phyloP scores from a whole-genome alignment of 1,140 invertebrate genomes.

The Cydia amplana region DNA sequence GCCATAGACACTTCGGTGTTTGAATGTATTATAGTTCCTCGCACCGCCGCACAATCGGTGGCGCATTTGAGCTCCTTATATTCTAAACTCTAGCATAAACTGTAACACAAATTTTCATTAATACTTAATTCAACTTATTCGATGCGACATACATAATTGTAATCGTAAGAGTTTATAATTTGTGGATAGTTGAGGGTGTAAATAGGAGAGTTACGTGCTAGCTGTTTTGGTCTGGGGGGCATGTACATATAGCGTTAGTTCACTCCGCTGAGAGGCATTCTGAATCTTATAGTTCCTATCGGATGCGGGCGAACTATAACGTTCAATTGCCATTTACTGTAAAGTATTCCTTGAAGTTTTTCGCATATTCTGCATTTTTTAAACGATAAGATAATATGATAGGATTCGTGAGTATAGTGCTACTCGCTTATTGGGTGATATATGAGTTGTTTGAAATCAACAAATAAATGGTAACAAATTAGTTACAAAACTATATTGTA shows the following conservation, averaged over 20 bases:
- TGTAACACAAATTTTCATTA: slow-evolving; percentile 71
- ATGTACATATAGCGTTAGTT: slow-evolving; percentile 65
- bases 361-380: slow-evolving; percentile 79
- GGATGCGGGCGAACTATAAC: slow-evolving; percentile 77
- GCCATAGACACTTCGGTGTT: slow-evolving; percentile 72
- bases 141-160: slow-evolving; percentile 58
- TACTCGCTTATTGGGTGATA: slow-evolving; percentile 79
- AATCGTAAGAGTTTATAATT: slow-evolving; percentile 65
- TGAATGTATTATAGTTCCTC: slow-evolving; percentile 76
- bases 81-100: slow-evolving; percentile 77
- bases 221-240: slow-evolving; percentile 59
- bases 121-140: slow-evolving; percentile 56
- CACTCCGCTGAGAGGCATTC: slow-evolving; percentile 60
- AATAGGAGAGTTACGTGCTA: slow-evolving; percentile 69
- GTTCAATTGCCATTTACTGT: slow-evolving; percentile 76
- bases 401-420: slow-evolving; percentile 70
- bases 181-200: slow-evolving; percentile 67
- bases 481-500: slow-evolving; percentile 76
- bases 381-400: slow-evolving; percentile 68
- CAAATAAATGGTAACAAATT: slow-evolving; percentile 67
- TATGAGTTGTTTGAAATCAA: slow-evolving; percentile 73
- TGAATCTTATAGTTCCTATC: slow-evolving; percentile 80
- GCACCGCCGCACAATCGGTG: slow-evolving; percentile 68
- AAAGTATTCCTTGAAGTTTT: slow-evolving; percentile 76
- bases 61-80: slow-evolving; percentile 72